Conservation (phyloP, 2,888 invertebrate genomes). For the Artemia sinica region DNA sequence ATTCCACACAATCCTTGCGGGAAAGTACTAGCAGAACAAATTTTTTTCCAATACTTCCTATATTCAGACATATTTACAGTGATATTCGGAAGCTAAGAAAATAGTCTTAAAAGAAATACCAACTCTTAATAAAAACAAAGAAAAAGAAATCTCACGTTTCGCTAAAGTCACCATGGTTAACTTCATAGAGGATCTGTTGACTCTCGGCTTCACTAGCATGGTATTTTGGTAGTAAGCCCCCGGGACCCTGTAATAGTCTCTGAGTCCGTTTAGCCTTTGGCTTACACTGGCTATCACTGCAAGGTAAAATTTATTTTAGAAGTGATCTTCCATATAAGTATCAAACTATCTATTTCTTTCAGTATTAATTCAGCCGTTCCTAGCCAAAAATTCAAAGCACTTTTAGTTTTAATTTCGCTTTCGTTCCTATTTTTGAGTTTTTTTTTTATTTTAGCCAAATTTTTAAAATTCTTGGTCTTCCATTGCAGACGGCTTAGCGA, state of each 20-base stretch:
- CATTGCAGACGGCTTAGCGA: no score
- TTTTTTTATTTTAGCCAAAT: no score
- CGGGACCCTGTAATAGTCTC: conserved; percentile 54
- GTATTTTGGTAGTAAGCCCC: conserved; percentile 67
- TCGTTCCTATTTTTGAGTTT: no score
- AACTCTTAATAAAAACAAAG: not conserved
- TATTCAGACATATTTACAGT: no score
- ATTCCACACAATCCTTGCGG: no score
- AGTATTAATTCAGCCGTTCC: no score
- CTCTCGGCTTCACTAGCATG: conserved; percentile 56
- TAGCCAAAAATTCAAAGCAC: no score
- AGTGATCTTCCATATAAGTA: not conserved
- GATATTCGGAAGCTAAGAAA: no score
- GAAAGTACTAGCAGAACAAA: not conserved
- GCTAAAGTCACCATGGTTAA: conserved; percentile 49
- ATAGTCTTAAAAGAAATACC: no score
- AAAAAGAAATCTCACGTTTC: conserved; percentile 40
- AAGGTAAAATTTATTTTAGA: conserved; percentile 22
- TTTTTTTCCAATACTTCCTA: no score
- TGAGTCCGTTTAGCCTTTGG: conserved; percentile 53
- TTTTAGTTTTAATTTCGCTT: no score
- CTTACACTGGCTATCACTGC: conserved; percentile 45
- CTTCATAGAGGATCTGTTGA: conserved; percentile 56
- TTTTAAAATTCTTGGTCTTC: not conserved
- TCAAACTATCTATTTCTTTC: not conserved